phyloP scores from a whole-genome alignment of 2,113 vertebrate genomes.

The Sinocyclocheilus maitianheensis region DNA sequence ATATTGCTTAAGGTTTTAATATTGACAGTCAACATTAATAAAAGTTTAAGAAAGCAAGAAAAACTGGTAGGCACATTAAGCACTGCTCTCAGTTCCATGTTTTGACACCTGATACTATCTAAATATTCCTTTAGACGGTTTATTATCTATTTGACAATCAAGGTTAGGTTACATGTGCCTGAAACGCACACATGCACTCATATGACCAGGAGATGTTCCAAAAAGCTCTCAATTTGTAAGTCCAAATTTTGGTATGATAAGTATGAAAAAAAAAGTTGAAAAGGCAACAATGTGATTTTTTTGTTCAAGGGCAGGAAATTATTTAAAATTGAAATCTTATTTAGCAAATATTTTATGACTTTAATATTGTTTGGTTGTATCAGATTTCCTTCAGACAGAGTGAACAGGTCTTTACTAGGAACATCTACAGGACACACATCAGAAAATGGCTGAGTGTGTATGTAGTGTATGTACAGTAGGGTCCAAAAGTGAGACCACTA shows the following conservation, averaged over 20 bases:
- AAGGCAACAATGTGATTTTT: too few relatives aligned
- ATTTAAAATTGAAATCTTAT: too few relatives aligned
- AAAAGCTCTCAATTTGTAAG: background rate
- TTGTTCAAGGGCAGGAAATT: too few relatives aligned
- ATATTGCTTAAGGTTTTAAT: slow-evolving; percentile 48
- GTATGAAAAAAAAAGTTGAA: too few relatives aligned
- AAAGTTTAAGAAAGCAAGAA: slow-evolving; percentile 17
- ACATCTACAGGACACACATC: background rate
- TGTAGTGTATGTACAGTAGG: background rate
- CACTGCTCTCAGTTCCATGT: background rate
- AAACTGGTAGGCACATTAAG: slow-evolving; percentile 39
- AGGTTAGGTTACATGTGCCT: background rate
- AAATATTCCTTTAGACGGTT: background rate
- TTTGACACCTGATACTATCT: slow-evolving; percentile 10
- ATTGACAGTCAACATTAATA: slow-evolving; percentile 7
- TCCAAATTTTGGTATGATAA: too few relatives aligned
- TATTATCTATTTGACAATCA: background rate
- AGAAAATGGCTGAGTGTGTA: background rate
- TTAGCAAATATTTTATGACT: background rate
- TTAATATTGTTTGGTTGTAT: background rate
- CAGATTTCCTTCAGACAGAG: too few relatives aligned
- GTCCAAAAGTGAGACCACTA: slow-evolving; percentile 1
- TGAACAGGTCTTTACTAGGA: background rate
- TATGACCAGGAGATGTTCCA: background rate
- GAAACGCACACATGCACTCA: slow-evolving; percentile 24